These are phyloP conservation scores for Proisotoma minuta DNA, from an alignment of 2,888 invertebrate genomes.

Conservation along the genomic window DNA sequence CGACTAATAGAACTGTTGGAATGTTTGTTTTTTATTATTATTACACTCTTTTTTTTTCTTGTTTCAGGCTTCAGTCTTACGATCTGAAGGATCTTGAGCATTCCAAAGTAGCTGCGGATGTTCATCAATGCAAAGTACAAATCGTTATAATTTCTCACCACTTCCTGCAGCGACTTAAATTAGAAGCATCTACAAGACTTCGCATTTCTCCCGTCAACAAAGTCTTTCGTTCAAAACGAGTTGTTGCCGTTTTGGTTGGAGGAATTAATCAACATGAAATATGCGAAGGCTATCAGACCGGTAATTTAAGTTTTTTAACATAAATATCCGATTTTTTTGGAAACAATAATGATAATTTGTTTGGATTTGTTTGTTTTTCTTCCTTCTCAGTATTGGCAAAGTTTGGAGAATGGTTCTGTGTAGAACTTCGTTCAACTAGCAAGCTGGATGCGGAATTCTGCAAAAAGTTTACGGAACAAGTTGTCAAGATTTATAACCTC, in stretches of 20 bases:
- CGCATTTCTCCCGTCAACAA: conserved; percentile 43
- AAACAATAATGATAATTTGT: background rate
- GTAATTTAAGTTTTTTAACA: conserved; percentile 28
- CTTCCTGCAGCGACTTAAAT: conserved; percentile 43
- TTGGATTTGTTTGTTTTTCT: conserved; percentile 9
- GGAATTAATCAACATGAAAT: conserved; percentile 35
- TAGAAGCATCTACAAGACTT: conserved; percentile 37
- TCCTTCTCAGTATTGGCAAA: conserved; percentile 40
- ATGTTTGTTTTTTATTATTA: background rate
- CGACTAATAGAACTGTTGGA: background rate
- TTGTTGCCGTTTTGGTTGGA: conserved; percentile 42
- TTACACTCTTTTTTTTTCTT: background rate
- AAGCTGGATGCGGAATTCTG: conserved; percentile 44
- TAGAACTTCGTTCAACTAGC: conserved; percentile 42
- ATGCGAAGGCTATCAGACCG: conserved; percentile 32
- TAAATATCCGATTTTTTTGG: background rate
- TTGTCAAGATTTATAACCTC: conserved; percentile 43
- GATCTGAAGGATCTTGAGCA: conserved; percentile 44
- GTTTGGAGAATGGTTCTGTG: conserved; percentile 44
- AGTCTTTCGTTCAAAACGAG: conserved; percentile 43
- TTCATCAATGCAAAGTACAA: conserved; percentile 45
- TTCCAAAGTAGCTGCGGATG: conserved; percentile 36
- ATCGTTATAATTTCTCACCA: conserved; percentile 46
- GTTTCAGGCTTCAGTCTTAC: conserved; percentile 39
- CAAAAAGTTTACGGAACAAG: conserved; percentile 45